Percentiles rank a stretch among this genome's conserved stretches.
These are phyloP conservation scores for Xestia rhomboidea DNA, from an alignment of 2,888 invertebrate genomes.

Conservation along the genomic window DNA sequence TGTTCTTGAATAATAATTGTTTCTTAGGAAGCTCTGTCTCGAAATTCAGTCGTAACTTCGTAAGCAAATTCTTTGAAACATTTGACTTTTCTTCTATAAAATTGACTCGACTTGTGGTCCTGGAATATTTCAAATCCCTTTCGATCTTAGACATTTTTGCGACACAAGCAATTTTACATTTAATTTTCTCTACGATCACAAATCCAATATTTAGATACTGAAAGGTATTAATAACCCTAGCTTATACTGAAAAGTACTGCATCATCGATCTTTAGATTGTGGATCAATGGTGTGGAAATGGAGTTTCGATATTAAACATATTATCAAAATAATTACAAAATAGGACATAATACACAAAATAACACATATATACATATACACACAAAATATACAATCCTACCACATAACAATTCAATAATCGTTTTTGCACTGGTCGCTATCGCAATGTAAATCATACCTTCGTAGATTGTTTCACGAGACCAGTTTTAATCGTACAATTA, in stretches of 20 bases:
- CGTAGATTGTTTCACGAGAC: slow-evolving; percentile 36
- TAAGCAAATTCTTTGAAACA: background rate
- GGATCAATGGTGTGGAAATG: background rate
- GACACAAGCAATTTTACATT: background rate
- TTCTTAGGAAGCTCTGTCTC: background rate
- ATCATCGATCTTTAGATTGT: background rate
- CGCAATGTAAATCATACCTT: slow-evolving; percentile 40
- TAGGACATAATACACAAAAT: too few species aligned
- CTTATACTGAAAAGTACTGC: background rate
- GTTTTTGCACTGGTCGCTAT: slow-evolving; percentile 25
- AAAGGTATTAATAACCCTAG: background rate
- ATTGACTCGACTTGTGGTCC: background rate
- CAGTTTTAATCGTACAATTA: slow-evolving; percentile 54
- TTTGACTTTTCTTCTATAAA: background rate
- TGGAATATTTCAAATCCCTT: background rate
- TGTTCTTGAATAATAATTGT: slow-evolving; percentile 3
- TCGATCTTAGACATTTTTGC: background rate
- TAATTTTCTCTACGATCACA: background rate
- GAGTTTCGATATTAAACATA: background rate
- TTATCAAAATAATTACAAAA: slow-evolving; percentile 13
- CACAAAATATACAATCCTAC: too few species aligned
- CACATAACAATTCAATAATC: slow-evolving; percentile 19
- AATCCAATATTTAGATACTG: background rate
- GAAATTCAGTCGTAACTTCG: background rate
- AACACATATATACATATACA: too few species aligned